Base-by-base conservation (phyloP, 1,140 invertebrate species). In the Brevipalpus yothersi region DNA sequence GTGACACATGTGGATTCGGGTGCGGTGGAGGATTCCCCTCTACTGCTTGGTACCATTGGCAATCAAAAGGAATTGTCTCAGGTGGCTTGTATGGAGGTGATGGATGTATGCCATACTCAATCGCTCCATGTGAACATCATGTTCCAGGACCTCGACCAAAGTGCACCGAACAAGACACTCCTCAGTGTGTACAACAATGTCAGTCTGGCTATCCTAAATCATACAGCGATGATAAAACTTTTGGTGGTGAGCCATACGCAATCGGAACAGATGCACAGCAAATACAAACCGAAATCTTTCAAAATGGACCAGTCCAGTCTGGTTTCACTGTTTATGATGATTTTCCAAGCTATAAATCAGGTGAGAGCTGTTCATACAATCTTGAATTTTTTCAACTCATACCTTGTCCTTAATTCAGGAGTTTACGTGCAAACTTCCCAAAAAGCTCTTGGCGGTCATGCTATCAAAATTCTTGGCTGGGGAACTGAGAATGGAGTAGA, bases 91-190 rank as follows among this genome's bases (percentile, higher is more conserved):
- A 80, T 68, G 81, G 80, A 1, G 73, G 80, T 43, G 21, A 43
- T 40, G 71, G 66, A 72, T 74, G 89, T 70, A 75, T 78, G 63
- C 87, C 88, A 2, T 93, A 93, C 65, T 75, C 79, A 65, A 83
- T 93, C 62, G 70, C 76, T 21, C 83, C 84, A 0, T 94, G 90
- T 70, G 87, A 92, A 68, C 90, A 94, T 71, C 87, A 92, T 68
- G 78, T 82, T 0, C 81, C 80, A 62, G 90, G 89, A 39, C 53
- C 53, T 11, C 19, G 53, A 39, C 53, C 53, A 7, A 15, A 21
- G 0, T 55, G 53, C 23, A 55, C 23, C 1, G 53, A 55, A 15
- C 2, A 39, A 2, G 1, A 1, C 4, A 55, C 53, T 13, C 53
- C 53, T 31, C 21, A 15, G 3, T 55, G 53, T 55, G 40, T 39